Evolutionary conservation across 92 coral and sea anemone species (phyloP), one percentile per base, ranked within the genome.

Genomic region (Epizoanthus stellaris): DNA sequence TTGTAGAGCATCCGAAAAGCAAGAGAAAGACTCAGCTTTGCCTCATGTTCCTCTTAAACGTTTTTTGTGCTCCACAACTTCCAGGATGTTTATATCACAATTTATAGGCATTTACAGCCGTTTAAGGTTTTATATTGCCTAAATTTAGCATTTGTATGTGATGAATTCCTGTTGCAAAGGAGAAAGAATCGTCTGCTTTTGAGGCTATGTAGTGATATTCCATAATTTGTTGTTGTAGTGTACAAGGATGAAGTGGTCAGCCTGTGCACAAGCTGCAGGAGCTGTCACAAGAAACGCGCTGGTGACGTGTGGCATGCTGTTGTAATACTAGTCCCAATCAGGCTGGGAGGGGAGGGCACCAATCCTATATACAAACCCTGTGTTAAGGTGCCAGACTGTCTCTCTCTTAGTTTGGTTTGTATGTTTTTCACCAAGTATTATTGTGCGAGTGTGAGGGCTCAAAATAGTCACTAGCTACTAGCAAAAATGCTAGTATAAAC

Each of bases 331-430:
- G 98, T 96, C 42, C 98, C 98, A 39, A 91, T 94, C 20, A 89
- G 98, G 65, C 92, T 96, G 61, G 98, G 98, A 3, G 98, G 98
- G 14, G 98, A 96, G 88, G 95, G 92, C 0, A 65, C 95, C 10
- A 96, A 96, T 84, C 93, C 95, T 17, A 96, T 96, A 54, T 96
- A 96, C 87, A 76, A 87, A 70, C 98, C 98, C 0, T 96, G 98
- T 85, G 91, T 96, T 17, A 92, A 91, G 98, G 98, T 96, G 84
- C 7, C 52, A 3, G 3, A 14, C 12, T 10, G 3, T 10, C 20
- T 11, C 11, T 15, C 25, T 9, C 14, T 9, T 71, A 42, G 5
- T 13, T 42, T 17, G 19, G 1, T 36, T 3, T 30, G 3, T 11
- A 25, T 17, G 13, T 42, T 8, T 11, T 64, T 6, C 7, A 16